These are phyloP conservation scores for Caenorhabditis doughertyi DNA, from an alignment of 2,888 invertebrate species.

Conservation along the genomic window DNA sequence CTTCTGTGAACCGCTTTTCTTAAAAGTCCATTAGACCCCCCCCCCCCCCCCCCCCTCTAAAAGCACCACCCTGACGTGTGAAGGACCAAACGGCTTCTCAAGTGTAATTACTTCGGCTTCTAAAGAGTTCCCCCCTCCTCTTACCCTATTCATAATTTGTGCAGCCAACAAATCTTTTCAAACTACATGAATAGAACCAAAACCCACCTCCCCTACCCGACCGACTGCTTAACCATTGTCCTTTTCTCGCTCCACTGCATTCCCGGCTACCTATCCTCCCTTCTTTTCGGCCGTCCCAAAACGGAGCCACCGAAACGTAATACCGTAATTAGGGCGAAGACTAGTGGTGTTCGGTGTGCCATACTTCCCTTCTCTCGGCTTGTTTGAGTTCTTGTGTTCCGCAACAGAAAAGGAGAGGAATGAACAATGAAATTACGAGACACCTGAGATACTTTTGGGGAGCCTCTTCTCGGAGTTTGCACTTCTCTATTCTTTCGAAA, in stretches of 20 bases:
- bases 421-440: too few relatives aligned
- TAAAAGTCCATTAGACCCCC: slow-evolving; percentile 9
- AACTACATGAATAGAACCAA: neutral
- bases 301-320: slow-evolving; percentile 41
- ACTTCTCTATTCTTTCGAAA: too few relatives aligned
- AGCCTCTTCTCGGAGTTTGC: too few relatives aligned
- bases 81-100: slow-evolving; percentile 13
- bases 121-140: neutral
- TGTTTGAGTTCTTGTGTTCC: slow-evolving; percentile 18
- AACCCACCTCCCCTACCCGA: too few relatives aligned
- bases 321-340: slow-evolving; percentile 54
- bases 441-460: slow-evolving; percentile 31
- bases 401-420: too few relatives aligned
- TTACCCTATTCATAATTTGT: slow-evolving; percentile 4
- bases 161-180: slow-evolving; percentile 6
- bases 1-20: neutral
- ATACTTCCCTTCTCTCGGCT: slow-evolving; percentile 42
- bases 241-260: slow-evolving; percentile 46
- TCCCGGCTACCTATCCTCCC: slow-evolving; percentile 39
- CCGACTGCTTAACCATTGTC: too few relatives aligned
- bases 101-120: slow-evolving; percentile 43
- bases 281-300: neutral
- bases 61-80: slow-evolving; percentile 33
- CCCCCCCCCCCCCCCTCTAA: too few relatives aligned
- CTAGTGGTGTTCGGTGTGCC: slow-evolving; percentile 51